Evolutionary conservation across 1,140 invertebrate species (phyloP), one percentile per base, ranked within the genome.

Genomic region (Megalonaias nervosa): DNA sequence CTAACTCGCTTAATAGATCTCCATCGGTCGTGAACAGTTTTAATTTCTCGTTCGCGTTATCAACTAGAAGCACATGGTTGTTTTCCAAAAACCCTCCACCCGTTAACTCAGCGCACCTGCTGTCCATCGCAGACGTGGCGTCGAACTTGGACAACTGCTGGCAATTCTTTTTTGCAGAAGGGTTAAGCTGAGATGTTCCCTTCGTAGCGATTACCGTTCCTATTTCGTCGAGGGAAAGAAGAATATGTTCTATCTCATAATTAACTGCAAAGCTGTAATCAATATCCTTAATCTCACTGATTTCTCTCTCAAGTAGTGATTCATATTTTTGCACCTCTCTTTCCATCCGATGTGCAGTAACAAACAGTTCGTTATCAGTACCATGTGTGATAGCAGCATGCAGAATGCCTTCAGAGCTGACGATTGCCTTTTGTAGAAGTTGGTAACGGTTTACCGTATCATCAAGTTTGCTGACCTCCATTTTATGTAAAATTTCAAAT

Each of bases 11-110:
- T 1, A 78, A 26, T 13, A 72, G 21, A 31, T 78, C 70, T 12
- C 76, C 76, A 55, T 69, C 76, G 61, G 70, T 71, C n/a, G 71
- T 78, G n/a, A 78, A 78, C 16, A 78, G 71, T 55, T 78, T 78
- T 26, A 78, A 61, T 38, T 78, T 78, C 55, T 67, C 62, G 55
- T 78, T 78, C 6, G 76, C 76, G 23, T 72, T 78, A 56, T 78
- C 76, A 19, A 78, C 76, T 13, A 78, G 60, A 71, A 78, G 23
- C 5, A 78, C 21, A 13, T 71, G 62, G 66, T 78, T 70, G 67
- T 78, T 71, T 19, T 71, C 71, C 23, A 78, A 59, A 68, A 78
- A 78, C 11, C 71, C 74, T 57, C 76, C 76, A 56, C 76, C 76
- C 31, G 76, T 78, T 5, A 78, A 59, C 48, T 78, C 76, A 12